Evolutionary conservation across 2,113 vertebrate species (phyloP).

Genomic region (Ariopsis seemanni): DNA sequence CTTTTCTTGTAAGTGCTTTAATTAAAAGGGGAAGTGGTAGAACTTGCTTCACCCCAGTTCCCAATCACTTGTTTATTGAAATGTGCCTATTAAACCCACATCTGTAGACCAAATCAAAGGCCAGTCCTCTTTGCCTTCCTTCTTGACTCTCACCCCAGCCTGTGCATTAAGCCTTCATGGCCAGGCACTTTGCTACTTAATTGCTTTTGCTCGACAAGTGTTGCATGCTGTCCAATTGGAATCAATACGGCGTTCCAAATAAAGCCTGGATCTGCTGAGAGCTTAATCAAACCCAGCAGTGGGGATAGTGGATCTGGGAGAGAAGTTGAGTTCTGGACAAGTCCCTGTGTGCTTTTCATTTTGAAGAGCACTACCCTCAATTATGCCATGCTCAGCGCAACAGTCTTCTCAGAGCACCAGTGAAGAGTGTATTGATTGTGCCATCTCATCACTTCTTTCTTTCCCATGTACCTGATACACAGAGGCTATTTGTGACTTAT

Average conservation of each 20-base stretch:
- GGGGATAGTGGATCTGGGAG: constrained; percentile 33
- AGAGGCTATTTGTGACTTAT: constrained; percentile 13
- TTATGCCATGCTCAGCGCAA: constrained; percentile 35
- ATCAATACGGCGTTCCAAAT: constrained; percentile 69
- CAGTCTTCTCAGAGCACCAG: constrained; percentile 36
- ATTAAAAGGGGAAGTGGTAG: constrained; percentile 64
- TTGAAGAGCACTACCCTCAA: constrained; percentile 38
- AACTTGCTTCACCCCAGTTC: constrained; percentile 55
- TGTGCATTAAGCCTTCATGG: constrained; percentile 37
- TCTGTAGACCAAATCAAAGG: constrained; percentile 44
- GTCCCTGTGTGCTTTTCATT: constrained; percentile 28
- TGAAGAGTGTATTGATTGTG: constrained; percentile 41
- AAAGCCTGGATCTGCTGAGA: constrained; percentile 61
- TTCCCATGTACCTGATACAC: constrained; percentile 12
- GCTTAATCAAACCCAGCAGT: constrained; percentile 60
- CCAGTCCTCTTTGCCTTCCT: constrained; percentile 4
- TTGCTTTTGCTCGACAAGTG: constrained; percentile 63
- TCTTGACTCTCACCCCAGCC: constrained; percentile 32
- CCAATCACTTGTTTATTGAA: constrained; percentile 64
- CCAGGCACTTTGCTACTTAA: constrained; percentile 56
- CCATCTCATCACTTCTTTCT: constrained; percentile 17
- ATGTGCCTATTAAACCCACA: constrained; percentile 63
- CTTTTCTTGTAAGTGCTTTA: constrained; percentile 50
- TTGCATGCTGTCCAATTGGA: constrained; percentile 64
- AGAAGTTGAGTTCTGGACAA: constrained; percentile 35